Evolutionary conservation across 2,113 vertebrate genomes (phyloP), one percentile per base, ranked within the genome.

Genomic region (Micronycteris hirsuta): DNA sequence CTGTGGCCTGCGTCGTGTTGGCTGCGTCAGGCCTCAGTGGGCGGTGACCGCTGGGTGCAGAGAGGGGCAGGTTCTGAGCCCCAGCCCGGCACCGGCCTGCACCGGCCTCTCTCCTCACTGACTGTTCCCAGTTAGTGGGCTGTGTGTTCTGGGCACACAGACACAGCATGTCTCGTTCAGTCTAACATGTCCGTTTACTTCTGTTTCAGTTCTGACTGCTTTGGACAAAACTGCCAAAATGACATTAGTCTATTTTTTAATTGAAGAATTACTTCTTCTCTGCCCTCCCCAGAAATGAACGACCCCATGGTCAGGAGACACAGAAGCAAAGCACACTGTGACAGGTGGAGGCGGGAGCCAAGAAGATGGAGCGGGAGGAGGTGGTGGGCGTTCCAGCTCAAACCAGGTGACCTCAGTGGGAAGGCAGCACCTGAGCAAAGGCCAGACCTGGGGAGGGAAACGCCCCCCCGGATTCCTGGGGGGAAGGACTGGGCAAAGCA

Each of bases 391-490:
- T 71, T 1, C 45, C 52, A 0, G 43, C 6, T 38, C 41, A 7
- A 47, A 15, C 0, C 6, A 7, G 1, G 45, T 19, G 15, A 7
- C 9, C 16, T 16, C 58, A 5, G 36, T 7, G 1, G 14, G 47
- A 24, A 71, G 41, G 76, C 20, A 31, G 22, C 4, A 28, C 24
- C 41, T 7, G 17, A 41, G 84, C 41, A 14, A 31, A 86, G 71
- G 19, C 43, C 20, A 3, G 12, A 61, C 41, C 19, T 10, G 5
- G 28, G 20, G 4, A 65, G 45, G 45, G 24, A 8, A 5, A 7
- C 26, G 67, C 7, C 22, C 4, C 4, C 4, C 19, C 3, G 17
- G 22, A 26, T 11, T 5, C 2, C 33, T 31, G 3, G 47, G 17
- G 33, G 33, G 67, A 16, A 45, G 61, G 20, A 2, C 43, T 6